A percentile compares a stretch with the other conserved stretches of the same genome.
Evolutionary conservation across 2,113 vertebrate genomes (phyloP).

Genomic region (Antechinus flavipes): DNA sequence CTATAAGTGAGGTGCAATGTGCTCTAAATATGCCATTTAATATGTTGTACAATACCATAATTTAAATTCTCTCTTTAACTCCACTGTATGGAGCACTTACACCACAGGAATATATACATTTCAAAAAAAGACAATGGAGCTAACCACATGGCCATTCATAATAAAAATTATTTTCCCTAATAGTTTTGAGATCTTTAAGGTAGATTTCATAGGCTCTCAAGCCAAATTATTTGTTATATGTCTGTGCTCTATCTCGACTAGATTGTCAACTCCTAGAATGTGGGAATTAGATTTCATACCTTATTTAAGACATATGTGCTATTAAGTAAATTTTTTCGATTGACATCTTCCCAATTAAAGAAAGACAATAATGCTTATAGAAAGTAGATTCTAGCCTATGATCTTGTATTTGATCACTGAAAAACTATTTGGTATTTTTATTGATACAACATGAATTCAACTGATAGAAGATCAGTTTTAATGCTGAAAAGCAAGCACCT

Average conservation of each 20-base stretch:
- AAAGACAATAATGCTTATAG: background rate
- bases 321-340: background rate
- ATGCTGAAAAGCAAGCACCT: slow-evolving; percentile 37
- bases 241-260: background rate
- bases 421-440: slow-evolving; percentile 36
- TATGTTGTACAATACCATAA: background rate
- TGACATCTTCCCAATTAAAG: background rate
- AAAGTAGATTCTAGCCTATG: slow-evolving; percentile 14
- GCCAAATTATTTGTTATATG: background rate
- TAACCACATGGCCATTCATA: background rate
- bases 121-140: background rate
- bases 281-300: background rate
- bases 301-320: background rate
- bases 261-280: background rate
- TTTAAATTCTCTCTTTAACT: background rate
- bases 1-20: background rate
- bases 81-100: background rate
- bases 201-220: background rate
- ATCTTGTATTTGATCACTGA: slow-evolving; percentile 22
- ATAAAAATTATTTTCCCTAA: background rate
- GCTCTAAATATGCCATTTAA: background rate
- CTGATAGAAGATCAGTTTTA: slow-evolving; percentile 1
- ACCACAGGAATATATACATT: background rate
- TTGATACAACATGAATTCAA: background rate
- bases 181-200: background rate